Base-by-base conservation (phyloP, 2,888 invertebrate species). In the Oscheius onirici region DNA sequence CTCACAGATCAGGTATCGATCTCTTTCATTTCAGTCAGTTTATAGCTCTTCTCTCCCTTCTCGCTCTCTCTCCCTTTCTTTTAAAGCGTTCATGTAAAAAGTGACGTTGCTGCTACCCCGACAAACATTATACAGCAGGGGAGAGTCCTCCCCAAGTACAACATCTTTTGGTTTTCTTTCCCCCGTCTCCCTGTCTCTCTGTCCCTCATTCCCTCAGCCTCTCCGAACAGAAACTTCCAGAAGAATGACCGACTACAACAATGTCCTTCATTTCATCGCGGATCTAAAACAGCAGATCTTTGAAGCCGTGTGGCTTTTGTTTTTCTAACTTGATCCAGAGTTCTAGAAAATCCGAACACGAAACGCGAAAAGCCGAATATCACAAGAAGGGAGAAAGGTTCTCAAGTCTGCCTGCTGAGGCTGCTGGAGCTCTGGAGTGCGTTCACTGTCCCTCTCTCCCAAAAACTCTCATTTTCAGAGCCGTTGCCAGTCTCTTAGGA, bases 201-300 rank as follows among this genome's bases (percentile, higher is more conserved):
- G 8, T 43, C 13, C 43, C 8, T 43, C 13, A 11, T 8, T 43
- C 13, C 10, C 43, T 8, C 43, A 43, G 43, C 13, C 43, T 13
- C 20, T 46, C 20, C n/a, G 8, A 46, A 46, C 46, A 17, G 15
- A 20, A 46, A 3, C 3, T 46, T 17, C n/a, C 46, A 46, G 15
- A 17, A 17, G 15, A 17, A 46, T 15, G 46, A 46, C 20, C n/a
- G 58, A 58, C n/a, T 58, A 58, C 58, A 58, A 2, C 58, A 22
- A 17, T 41, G 58, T 58, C 24, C 43, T 58, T n/a, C 40, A 41
- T 40, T 20, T 58, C 10, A 43, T 58, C 43, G 20, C 40, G 17
- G 58, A 58, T 22, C 43, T 58, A 1, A 58, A 58, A 17, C 10
- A 58, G n/a, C 58, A 58, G 17, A 22, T 58, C 43, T 58, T 58